Base-by-base conservation (phyloP, 2,888 invertebrate species). In the Drosophila flavopinicola region DNA sequence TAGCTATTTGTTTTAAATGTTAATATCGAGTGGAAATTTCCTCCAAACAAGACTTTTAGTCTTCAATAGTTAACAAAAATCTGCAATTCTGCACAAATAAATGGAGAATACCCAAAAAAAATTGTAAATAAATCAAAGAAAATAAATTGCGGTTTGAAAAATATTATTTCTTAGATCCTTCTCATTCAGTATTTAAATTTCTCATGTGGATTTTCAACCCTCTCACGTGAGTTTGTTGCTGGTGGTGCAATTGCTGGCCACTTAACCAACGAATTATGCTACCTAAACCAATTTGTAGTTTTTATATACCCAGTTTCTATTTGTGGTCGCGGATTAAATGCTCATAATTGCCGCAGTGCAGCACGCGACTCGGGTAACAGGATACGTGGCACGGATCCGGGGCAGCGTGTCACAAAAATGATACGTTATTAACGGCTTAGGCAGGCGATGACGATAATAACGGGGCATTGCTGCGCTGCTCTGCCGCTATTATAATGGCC, bases 291-390 rank as follows among this genome's bases (percentile, higher is more conserved):
- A 80, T 84, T 83, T 72, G 72, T 77, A 84, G 75, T 76, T 78
- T 67, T 76, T 82, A 3, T 20, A n/a, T n/a, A n/a, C n/a, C n/a
- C n/a, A n/a, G n/a, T n/a, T n/a, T n/a, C n/a, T n/a, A n/a, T 20
- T 44, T 30, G 87, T 72, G 82, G 85, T 76, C 74, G 61, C 56
- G 78, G 88, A 89, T 88, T 89, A 87, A 88, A 78, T 85, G 75
- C 85, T 78, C 85, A 85, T 87, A 88, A 88, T 88, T 87, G 83
- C 63, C 44, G 61, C 58, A 59, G 15, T 20, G 37, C 25, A 23
- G 57, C 82, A 83, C 82, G 82, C 85, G 82, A 70, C 78, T 17
- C 37, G 33, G 82, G 82, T 68, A 85, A 85, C 76, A 49, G 66
- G 82, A 82, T 85, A 78, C 60, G 41, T 4, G 2, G 41, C 48